Conservation (phyloP, 2,797 vertebrate genomes). For the Urocyon cinereoargenteus region DNA sequence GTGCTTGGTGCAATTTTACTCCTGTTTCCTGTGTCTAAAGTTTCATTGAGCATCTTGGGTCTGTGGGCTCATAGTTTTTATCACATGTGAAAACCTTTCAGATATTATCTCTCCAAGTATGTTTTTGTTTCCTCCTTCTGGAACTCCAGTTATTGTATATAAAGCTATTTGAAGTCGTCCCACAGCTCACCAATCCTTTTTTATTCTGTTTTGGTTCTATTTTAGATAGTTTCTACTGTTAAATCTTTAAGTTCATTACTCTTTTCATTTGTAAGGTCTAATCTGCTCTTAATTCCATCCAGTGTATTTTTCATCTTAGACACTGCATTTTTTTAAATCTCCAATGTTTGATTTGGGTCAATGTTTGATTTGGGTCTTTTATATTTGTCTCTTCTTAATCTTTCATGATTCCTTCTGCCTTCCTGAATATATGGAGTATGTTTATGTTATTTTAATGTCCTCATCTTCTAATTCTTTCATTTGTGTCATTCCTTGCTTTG, state of each 20-base stretch:
- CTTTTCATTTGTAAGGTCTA: neutral
- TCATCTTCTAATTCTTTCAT: neutral
- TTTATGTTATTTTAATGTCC: neutral
- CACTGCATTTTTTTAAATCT: neutral
- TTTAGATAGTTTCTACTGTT: neutral
- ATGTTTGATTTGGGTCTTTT: neutral
- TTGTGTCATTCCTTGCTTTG: neutral
- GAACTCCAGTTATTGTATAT: neutral
- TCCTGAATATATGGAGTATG: neutral
- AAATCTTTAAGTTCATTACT: neutral
- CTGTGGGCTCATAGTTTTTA: neutral
- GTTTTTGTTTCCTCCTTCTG: neutral
- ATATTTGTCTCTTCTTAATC: neutral
- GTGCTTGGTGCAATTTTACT: neutral
- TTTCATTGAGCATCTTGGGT: neutral
- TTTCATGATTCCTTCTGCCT: neutral
- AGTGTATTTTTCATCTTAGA: constrained; percentile 19
- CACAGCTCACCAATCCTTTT: neutral
- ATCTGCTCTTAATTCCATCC: neutral
- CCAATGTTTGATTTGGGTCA: neutral
- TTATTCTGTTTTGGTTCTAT: neutral
- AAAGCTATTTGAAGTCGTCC: neutral
- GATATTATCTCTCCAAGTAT: neutral
- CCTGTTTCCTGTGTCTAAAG: neutral
- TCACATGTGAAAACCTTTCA: neutral